A percentile compares a stretch with the other conserved stretches of the same genome.
Evolutionary conservation across 2,113 vertebrate species (phyloP).

Genomic region (Cephalopterus ornatus): DNA sequence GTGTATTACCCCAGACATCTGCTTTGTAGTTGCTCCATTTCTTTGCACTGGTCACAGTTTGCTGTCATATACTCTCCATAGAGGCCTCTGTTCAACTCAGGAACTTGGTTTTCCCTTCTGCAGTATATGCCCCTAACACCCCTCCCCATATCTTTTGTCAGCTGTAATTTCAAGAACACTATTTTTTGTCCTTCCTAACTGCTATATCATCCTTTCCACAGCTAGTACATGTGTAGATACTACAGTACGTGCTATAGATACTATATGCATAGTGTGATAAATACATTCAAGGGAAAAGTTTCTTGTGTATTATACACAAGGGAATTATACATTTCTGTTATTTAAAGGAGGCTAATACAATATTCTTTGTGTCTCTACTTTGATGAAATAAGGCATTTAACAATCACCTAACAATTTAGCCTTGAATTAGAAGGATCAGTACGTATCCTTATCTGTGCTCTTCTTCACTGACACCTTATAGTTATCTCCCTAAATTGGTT

Average conservation of each 20-base stretch:
- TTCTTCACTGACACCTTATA: not conserved
- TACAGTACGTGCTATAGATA: not conserved
- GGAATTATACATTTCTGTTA: not conserved
- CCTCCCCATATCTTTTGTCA: not conserved
- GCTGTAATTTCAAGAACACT: not conserved
- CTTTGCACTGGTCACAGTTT: not conserved
- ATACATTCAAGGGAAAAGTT: not conserved
- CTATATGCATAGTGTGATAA: not conserved
- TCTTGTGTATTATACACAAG: not conserved
- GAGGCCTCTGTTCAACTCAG: not conserved
- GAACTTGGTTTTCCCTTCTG: not conserved
- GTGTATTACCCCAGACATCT: accelerated
- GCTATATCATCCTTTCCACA: not conserved
- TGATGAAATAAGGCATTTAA: not conserved
- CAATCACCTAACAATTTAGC: not conserved
- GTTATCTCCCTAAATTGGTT: not conserved
- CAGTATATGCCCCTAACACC: accelerated
- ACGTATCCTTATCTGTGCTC: not conserved
- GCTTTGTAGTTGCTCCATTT: not conserved
- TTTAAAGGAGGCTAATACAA: not conserved
- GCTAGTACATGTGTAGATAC: too few species aligned
- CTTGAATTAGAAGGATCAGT: not conserved
- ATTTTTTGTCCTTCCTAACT: not conserved
- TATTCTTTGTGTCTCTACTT: not conserved
- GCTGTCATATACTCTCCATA: not conserved